These are phyloP conservation scores for Miniopterus natalensis DNA, from an alignment of 2,113 vertebrate species.

Conservation along the genomic window DNA sequence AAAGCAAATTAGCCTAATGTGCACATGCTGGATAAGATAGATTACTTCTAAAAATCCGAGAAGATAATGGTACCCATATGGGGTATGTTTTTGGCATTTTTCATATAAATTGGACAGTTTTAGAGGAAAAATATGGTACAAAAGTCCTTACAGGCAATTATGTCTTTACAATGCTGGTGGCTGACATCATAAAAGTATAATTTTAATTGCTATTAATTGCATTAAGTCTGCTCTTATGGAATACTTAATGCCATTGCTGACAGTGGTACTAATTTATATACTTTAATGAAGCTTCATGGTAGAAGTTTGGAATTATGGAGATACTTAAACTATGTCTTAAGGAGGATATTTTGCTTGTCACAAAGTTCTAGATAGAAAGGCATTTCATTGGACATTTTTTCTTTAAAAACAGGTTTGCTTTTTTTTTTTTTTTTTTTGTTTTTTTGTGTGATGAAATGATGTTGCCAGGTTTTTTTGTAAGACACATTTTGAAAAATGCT, in stretches of 20 bases:
- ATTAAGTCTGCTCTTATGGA: slow-evolving; percentile 92
- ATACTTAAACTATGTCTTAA: slow-evolving; percentile 85
- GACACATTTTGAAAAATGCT: slow-evolving; percentile 57
- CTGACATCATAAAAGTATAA: slow-evolving; percentile 93
- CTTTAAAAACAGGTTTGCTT: slow-evolving; percentile 40
- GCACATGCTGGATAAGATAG: slow-evolving; percentile 90
- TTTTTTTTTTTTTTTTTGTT: slow-evolving; percentile 13
- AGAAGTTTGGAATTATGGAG: slow-evolving; percentile 87
- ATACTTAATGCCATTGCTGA: slow-evolving; percentile 92
- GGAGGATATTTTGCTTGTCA: slow-evolving; percentile 82
- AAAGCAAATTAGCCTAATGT: slow-evolving; percentile 93
- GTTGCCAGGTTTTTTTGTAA: slow-evolving; percentile 56
- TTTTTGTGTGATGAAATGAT: slow-evolving; percentile 55
- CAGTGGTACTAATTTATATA: slow-evolving; percentile 90
- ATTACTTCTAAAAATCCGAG: slow-evolving; percentile 90
- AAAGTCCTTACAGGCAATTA: slow-evolving; percentile 93
- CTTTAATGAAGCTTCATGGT: slow-evolving; percentile 91
- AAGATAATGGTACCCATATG: slow-evolving; percentile 92
- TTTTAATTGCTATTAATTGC: slow-evolving; percentile 96
- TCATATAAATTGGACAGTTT: slow-evolving; percentile 94
- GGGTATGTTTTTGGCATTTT: slow-evolving; percentile 93
- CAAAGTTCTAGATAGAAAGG: slow-evolving; percentile 74
- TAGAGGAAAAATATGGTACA: slow-evolving; percentile 91
- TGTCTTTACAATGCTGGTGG: slow-evolving; percentile 91
- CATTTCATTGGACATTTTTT: slow-evolving; percentile 17